Base-by-base conservation (phyloP, 2,113 vertebrate genomes). In the Stegostoma tigrinum region DNA sequence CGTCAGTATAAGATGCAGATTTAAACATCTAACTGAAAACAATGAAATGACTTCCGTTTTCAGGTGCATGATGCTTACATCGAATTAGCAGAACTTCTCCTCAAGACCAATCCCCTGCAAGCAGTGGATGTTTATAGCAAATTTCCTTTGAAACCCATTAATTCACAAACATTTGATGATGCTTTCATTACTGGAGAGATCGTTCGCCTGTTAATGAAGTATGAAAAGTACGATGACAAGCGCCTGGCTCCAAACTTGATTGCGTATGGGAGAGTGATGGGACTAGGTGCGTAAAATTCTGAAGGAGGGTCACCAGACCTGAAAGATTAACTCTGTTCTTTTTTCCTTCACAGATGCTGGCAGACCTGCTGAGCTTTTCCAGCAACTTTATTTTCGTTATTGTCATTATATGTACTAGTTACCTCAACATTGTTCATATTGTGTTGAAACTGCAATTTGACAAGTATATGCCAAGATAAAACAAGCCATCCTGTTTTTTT, bases 181-280 rank as follows among this genome's bases (percentile, higher is more conserved):
- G 97, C 97, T 64, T 98, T 97, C 96, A 97, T 98, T 95, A 96
- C 96, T 0, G 98, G 97, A 95, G 97, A 98, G 96, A 97, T 97
- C 0, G 95, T 97, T 38, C 97, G 96, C 72, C 95, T 97, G 72
- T 96, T 98, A 66, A 97, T 98, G 96, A 96, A 96, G 27, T 96
- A 96, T 96, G 97, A 97, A 96, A 96, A 96, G 96, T 97, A 96
- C 30, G 96, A 98, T 67, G 97, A 98, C 96, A 96, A 96, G 0
- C 96, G 97, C 95, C 96, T 97, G 94, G 96, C 89, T 15, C 93
- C 96, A 83, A 97, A 96, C 95, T 96, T 98, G 48, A 97, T 97
- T 5, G 97, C 97, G 15, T 96, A 97, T 70, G 97, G 97, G 42
- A 97, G 97, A 96, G 96, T 98, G 96, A 97, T 97, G 97, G 98